These are phyloP conservation scores for Caranx melampygus DNA, from an alignment of 2,113 vertebrate genomes.

Conservation along the genomic window DNA sequence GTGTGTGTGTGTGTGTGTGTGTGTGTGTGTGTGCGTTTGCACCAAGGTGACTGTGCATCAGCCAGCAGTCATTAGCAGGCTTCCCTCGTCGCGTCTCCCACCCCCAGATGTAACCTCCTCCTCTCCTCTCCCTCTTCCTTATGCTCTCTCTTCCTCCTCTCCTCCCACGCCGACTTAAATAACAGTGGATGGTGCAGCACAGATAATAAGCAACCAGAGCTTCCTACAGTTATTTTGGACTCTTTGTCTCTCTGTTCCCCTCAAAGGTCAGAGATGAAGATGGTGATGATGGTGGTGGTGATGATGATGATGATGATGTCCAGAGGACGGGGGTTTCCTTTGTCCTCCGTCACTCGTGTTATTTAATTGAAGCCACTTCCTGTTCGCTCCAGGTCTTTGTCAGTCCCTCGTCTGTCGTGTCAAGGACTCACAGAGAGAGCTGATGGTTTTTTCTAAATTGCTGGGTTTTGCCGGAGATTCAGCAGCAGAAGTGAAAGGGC, in stretches of 20 bases:
- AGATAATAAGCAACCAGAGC: not conserved
- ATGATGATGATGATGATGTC: no score
- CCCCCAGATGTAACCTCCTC: not conserved
- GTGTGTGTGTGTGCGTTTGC: no score
- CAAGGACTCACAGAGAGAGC: not conserved
- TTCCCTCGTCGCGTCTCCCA: constrained; percentile 14
- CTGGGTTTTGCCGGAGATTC: constrained; percentile 16
- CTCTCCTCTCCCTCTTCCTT: not conserved
- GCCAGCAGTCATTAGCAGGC: constrained; percentile 39
- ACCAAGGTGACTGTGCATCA: constrained; percentile 39
- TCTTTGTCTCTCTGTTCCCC: not conserved
- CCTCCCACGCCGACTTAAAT: not conserved
- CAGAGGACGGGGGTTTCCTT: not conserved
- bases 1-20: not conserved
- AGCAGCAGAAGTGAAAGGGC: constrained; percentile 48
- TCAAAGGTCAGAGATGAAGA: not conserved
- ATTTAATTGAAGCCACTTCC: no score
- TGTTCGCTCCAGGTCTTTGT: no score
- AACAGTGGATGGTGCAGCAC: not conserved
- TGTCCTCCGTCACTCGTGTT: not conserved
- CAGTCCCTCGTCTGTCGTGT: not conserved
- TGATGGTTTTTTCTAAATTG: not conserved
- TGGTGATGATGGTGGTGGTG: no score
- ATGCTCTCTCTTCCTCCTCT: not conserved
- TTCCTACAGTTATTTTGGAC: not conserved